Base-by-base conservation (phyloP, 2,888 invertebrate species). In the Aleiodes testaceus region DNA sequence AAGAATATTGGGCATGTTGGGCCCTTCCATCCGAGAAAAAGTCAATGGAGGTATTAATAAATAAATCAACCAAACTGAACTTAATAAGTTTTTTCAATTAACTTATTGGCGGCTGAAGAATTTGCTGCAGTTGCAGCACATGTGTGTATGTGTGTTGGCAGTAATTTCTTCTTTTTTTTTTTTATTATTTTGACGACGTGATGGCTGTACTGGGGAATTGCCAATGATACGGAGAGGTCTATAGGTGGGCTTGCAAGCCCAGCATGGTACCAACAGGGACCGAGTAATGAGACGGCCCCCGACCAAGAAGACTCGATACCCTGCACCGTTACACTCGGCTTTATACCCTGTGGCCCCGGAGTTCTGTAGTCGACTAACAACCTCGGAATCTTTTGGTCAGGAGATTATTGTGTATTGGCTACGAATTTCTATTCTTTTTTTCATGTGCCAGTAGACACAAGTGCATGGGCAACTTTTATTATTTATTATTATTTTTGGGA, bases 241-340 rank as follows among this genome's bases (percentile, higher is more conserved):
- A 78, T 75, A 76, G 80, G 80, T 78, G 76, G 81, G 80, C 77
- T 81, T 79, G 81, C 82, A 81, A 81, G 81, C 81, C 68, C 87
- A 85, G 87, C 87, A 80, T 86, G 87, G 83, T 82, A 85, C 84
- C 85, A 78, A 75, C 77, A 79, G 80, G 79, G 81, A 80, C 79
- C 84, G 81, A 84, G 84, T 87, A 87, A 87, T 87, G 87, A 87
- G 86, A 84, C 86, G 86, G 85, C 86, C 86, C 86, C 86, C 87
- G 87, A 86, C 87, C 83, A 87, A 85, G 86, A 84, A 84, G 79
- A 83, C 81, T 82, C 79, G 84, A 83, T 83, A 82, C 79, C 80
- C 78, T 75, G 76, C 74, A 77, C 79, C 78, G 76, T 80, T 81
- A 80, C 77, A 78, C 78, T 81, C 78, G 75, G 36, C 9, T 36